Evolutionary conservation across 1,140 invertebrate species (phyloP), one percentile per base, ranked within the genome.

Genomic region (Dinoponera quadriceps): DNA sequence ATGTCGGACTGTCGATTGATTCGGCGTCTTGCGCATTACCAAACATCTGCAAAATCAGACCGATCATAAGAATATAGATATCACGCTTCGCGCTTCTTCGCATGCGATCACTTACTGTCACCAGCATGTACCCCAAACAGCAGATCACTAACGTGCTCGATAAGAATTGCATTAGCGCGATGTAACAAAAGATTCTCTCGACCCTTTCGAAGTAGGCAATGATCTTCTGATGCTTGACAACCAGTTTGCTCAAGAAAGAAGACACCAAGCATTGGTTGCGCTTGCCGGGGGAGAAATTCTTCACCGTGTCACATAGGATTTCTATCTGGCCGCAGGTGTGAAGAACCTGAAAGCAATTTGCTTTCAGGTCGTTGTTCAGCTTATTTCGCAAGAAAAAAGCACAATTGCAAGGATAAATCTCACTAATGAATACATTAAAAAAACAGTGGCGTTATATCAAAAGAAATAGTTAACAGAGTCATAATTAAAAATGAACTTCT

Each of bases 291-390:
- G 18, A 68, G 11, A 87, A 51, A 9, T 68, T 11, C 3, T 18
- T 20, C 7, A 88, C 13, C n/a, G n/a, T 20, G 0, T 77, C 62
- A 18, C 86, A 69, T 1, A 87, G 57, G 44, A 88, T 81, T 4
- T 87, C 85, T 27, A 87, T 59, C 22, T 88, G 85, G 2, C 82
- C 73, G n/a, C 82, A 83, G 5, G 60, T 22, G 38, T 88, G 86
- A 49, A 88, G 27, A 59, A 88, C 51, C 86, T 88, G 54, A 55
- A 83, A 68, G 5, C 16, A 2, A 20, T 27, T 9, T 3, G n/a
- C n/a, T n/a, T n/a, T n/a, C n/a, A n/a, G n/a, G n/a, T n/a, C n/a
- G n/a, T 9, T 44, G 38, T 44, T 44, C 38, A 9, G 38, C 4
- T 44, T 3, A 44, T 44, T 44, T 1, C 4, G 3, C 38, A 11